Conservation (phyloP, 2,888 invertebrate species). For the Euzophera pinguis region DNA sequence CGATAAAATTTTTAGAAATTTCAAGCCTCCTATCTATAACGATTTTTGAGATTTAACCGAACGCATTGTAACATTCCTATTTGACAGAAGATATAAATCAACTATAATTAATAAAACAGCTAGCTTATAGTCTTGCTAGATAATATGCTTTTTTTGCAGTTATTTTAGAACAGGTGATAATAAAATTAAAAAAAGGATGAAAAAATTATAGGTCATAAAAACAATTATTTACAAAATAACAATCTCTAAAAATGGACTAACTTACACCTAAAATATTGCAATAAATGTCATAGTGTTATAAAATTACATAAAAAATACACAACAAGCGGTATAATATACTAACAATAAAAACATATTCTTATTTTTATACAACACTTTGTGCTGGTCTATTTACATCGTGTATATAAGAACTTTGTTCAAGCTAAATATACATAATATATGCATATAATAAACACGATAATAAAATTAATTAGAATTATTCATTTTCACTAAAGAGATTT, state of each 20-base stretch:
- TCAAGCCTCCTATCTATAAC: too few species aligned
- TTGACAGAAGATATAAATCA: too few species aligned
- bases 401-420: conserved; percentile 65
- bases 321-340: conserved; percentile 38
- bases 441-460: conserved; percentile 16
- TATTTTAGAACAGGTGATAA: too few species aligned
- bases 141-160: too few species aligned
- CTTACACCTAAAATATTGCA: conserved; percentile 30
- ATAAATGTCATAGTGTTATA: conserved; percentile 23
- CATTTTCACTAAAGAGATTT: neutral
- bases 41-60: too few species aligned
- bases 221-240: neutral
- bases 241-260: neutral
- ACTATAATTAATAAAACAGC: too few species aligned
- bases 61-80: too few species aligned
- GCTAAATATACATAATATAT: conserved; percentile 55
- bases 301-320: conserved; percentile 45
- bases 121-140: too few species aligned
- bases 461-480: neutral
- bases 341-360: conserved; percentile 29
- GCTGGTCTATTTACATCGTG: conserved; percentile 49
- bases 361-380: conserved; percentile 58
- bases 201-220: neutral
- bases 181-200: neutral
- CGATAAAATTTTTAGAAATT: too few species aligned